Percentiles rank a stretch among this genome's conserved stretches.
Evolutionary conservation across 2,888 invertebrate species (phyloP).

Genomic region (Lysandra bellargus): DNA sequence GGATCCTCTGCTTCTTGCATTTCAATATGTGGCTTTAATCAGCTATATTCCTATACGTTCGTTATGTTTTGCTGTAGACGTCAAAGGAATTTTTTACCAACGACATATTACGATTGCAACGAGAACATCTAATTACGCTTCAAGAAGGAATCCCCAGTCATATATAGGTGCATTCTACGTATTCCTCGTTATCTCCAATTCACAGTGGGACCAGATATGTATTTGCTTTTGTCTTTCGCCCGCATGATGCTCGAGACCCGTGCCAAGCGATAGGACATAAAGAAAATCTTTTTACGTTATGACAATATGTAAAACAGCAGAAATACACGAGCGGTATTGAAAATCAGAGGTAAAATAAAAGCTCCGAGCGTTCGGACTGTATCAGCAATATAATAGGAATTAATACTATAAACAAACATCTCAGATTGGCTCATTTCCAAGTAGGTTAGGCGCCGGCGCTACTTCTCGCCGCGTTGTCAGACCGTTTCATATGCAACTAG

Average conservation of each 20-base stretch:
- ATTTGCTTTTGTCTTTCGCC: conserved; percentile 4
- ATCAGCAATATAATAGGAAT: conserved; percentile 57
- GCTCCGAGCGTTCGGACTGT: conserved; percentile 42
- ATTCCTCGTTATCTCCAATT: background rate
- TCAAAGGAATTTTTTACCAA: background rate
- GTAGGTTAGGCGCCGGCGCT: conserved; percentile 70
- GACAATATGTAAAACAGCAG: conserved; percentile 27
- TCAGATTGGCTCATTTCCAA: conserved; percentile 67
- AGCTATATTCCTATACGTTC: background rate
- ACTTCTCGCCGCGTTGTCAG: conserved; percentile 47
- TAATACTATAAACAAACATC: conserved; percentile 75
- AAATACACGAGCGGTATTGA: conserved; percentile 7
- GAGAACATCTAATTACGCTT: background rate
- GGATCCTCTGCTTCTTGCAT: background rate
- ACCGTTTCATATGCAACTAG: conserved; percentile 52
- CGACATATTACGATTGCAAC: background rate
- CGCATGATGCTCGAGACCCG: conserved; percentile 1
- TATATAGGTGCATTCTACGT: background rate
- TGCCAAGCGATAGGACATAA: conserved; percentile 18
- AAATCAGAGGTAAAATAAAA: conserved; percentile 23
- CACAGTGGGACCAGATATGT: conserved; percentile 4
- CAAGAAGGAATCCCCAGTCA: background rate
- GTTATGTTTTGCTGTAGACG: background rate
- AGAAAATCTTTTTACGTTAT: conserved; percentile 28
- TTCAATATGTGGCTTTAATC: background rate